Evolutionary conservation across 2,113 vertebrate species (phyloP).

Genomic region (Mustelus asterias): DNA sequence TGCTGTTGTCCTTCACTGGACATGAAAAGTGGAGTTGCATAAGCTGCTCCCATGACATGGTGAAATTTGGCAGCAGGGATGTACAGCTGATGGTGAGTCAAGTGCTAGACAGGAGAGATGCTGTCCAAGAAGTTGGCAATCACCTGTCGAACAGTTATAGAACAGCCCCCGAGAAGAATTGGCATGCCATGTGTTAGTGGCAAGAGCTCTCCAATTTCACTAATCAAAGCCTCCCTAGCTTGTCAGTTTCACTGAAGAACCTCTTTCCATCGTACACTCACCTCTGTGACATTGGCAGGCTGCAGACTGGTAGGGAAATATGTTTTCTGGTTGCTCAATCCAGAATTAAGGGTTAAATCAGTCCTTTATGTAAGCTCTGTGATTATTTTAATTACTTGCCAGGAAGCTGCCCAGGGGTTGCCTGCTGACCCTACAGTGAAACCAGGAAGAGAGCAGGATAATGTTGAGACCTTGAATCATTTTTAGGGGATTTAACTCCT

Average conservation of each 20-base stretch:
- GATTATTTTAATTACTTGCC: not conserved
- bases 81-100: not conserved
- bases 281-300: not conserved
- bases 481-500: no score
- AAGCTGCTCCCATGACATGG: no score
- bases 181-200: not conserved
- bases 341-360: not conserved
- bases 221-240: not conserved
- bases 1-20: not conserved
- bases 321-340: not conserved
- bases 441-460: no score
- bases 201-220: not conserved
- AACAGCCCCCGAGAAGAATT: not conserved
- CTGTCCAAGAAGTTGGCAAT: not conserved
- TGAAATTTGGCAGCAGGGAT: not conserved
- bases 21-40: not conserved
- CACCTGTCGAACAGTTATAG: not conserved
- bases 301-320: not conserved
- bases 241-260: not conserved
- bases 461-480: no score
- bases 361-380: not conserved
- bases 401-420: not conserved
- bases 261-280: not conserved
- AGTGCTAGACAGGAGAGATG: not conserved
- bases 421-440: no score